Conservation (phyloP, 2,888 invertebrate species). For the Spilarctia lutea region DNA sequence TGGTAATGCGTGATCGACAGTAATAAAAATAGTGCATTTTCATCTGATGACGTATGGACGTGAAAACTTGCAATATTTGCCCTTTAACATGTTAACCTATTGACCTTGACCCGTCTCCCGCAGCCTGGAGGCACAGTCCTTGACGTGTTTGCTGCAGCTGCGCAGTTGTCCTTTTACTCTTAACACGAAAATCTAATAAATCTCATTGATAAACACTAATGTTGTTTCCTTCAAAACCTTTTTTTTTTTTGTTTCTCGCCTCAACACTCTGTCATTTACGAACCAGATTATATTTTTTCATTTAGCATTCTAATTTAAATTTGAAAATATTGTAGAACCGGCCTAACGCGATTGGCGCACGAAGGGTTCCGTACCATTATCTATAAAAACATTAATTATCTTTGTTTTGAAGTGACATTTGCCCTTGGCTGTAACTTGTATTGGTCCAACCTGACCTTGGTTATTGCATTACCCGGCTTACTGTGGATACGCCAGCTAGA, state of each 20-base stretch:
- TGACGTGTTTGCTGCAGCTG: conserved; percentile 21
- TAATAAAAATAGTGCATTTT: neutral
- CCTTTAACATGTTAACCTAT: neutral
- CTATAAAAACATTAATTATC: too few relatives aligned
- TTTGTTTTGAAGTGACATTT: neutral
- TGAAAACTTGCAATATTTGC: neutral
- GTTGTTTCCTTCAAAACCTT: too few relatives aligned
- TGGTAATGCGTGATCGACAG: neutral
- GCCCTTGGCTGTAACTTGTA: neutral
- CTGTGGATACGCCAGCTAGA: neutral
- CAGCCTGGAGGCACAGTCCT: conserved; percentile 19
- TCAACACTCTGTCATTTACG: too few relatives aligned
- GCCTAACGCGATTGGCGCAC: too few relatives aligned
- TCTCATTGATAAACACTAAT: neutral
- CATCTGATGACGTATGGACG: too few relatives aligned
- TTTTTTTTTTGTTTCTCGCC: too few relatives aligned
- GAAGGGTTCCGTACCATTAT: too few relatives aligned
- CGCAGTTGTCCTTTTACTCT: neutral
- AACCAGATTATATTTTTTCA: too few relatives aligned
- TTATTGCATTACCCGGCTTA: neutral
- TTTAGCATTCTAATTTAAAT: too few relatives aligned
- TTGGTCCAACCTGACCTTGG: neutral
- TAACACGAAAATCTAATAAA: neutral
- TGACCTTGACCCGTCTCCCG: conserved; percentile 18
- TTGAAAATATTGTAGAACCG: too few relatives aligned